Conservation (phyloP, 1,140 invertebrate genomes). For the Philopotamus ludificatus region DNA sequence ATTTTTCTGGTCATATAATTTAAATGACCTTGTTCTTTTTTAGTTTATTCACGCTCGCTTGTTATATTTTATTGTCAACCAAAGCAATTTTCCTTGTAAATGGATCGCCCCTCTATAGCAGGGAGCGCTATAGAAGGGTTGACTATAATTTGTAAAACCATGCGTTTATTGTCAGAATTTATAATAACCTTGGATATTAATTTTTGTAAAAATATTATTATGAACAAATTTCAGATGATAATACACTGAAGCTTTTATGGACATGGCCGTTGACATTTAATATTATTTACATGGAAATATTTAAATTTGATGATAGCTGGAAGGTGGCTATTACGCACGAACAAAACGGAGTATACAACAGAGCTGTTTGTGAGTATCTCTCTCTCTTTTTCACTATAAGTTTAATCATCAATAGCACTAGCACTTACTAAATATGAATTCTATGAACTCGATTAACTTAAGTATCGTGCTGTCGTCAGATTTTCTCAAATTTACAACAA, state of each 20-base stretch:
- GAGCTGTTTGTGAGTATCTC: constrained; percentile 29
- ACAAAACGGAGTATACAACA: constrained; percentile 1
- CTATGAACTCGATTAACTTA: neutral
- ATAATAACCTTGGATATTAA: too few relatives aligned
- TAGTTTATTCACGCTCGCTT: too few relatives aligned
- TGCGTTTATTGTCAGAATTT: too few relatives aligned
- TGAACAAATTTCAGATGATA: constrained; percentile 29
- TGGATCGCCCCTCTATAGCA: too few relatives aligned
- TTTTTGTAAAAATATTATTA: too few relatives aligned
- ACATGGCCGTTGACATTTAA: constrained; percentile 25
- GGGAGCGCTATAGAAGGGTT: too few relatives aligned
- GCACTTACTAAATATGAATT: neutral
- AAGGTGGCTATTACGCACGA: constrained; percentile 34
- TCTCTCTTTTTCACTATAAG: neutral
- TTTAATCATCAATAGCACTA: too few relatives aligned
- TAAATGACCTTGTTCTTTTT: too few relatives aligned
- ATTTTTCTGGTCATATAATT: too few relatives aligned
- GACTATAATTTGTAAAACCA: too few relatives aligned
- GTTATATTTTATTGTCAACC: too few relatives aligned
- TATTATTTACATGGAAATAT: constrained; percentile 24
- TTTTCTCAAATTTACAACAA: neutral
- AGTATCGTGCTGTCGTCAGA: neutral
- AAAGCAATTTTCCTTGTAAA: too few relatives aligned
- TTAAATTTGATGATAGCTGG: constrained; percentile 25
- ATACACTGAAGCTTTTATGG: constrained; percentile 29